Percentiles rank a stretch among this genome's conserved stretches.
These are phyloP conservation scores for Gymnoscopelus braueri DNA, from an alignment of 2,797 vertebrate genomes.

Conservation along the genomic window DNA sequence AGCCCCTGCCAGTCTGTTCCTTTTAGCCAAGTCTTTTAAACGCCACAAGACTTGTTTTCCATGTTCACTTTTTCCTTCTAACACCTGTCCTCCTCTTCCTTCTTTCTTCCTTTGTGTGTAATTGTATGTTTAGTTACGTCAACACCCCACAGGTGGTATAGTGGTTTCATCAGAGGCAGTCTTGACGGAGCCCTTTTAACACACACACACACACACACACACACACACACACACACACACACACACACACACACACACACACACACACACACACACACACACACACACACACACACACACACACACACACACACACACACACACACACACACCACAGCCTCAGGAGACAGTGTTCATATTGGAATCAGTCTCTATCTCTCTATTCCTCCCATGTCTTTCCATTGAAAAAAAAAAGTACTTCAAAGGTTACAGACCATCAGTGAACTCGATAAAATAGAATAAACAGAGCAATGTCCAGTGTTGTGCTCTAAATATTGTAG, in stretches of 20 bases:
- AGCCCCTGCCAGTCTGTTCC: too few relatives aligned
- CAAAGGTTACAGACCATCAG: too few relatives aligned
- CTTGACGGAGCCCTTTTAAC: constrained; percentile 7
- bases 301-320: constrained; percentile 25
- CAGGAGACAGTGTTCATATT: constrained; percentile 3
- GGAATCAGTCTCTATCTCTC: too few relatives aligned
- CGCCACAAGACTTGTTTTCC: too few relatives aligned
- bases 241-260: constrained; percentile 3
- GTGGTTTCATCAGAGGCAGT: constrained; percentile 28
- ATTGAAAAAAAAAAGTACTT: too few relatives aligned
- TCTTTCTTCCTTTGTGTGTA: constrained; percentile 35
- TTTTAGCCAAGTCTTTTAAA: too few relatives aligned
- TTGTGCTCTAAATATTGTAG: too few relatives aligned
- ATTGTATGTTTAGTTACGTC: constrained; percentile 55
- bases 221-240: constrained; percentile 10
- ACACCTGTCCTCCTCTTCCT: constrained; percentile 33
- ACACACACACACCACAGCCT: constrained; percentile 32
- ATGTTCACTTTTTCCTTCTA: background rate
- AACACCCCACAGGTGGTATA: constrained; percentile 67
- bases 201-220: constrained; percentile 13
- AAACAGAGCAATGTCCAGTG: too few relatives aligned
- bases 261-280: background rate
- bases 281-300: constrained; percentile 4
- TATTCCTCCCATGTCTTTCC: too few relatives aligned
- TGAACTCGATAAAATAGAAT: too few relatives aligned